phyloP scores from a whole-genome alignment of 2,797 vertebrate genomes.

The Leptoclinus maculatus region DNA sequence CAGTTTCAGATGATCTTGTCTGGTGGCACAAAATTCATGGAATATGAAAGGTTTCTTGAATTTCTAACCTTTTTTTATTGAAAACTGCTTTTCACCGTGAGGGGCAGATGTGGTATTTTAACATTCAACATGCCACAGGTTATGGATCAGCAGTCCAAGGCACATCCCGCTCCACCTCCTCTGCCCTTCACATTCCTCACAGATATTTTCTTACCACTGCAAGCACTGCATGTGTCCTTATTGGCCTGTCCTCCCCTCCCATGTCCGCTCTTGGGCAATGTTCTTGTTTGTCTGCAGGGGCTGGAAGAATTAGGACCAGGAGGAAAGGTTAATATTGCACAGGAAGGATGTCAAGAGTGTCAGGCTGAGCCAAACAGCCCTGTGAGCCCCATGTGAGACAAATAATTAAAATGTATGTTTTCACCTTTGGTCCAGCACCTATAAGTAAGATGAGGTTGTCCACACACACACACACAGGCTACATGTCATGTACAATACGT shows the following conservation, averaged over 20 bases:
- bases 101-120: constrained; percentile 71
- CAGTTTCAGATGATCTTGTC: not conserved
- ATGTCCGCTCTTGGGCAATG: constrained; percentile 32
- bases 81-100: constrained; percentile 39
- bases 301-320: constrained; percentile 32
- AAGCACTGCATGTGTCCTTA: constrained; percentile 9
- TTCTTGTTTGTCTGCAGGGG: constrained; percentile 55
- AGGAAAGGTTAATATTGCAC: constrained; percentile 64
- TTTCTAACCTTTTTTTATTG: not conserved
- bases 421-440: constrained; percentile 34
- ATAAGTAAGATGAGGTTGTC: constrained; percentile 9
- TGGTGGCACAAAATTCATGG: not conserved
- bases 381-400: constrained; percentile 32
- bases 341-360: constrained; percentile 53
- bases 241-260: constrained; percentile 11
- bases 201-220: constrained; percentile 21
- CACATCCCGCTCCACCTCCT: constrained; percentile 45
- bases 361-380: constrained; percentile 30
- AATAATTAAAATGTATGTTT: constrained; percentile 48
- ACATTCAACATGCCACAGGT: constrained; percentile 66
- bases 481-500: not conserved
- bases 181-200: constrained; percentile 35
- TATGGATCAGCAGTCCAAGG: constrained; percentile 69
- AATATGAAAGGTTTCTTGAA: not conserved
- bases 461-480: not conserved